These are phyloP conservation scores for Morpho achilles DNA, from an alignment of 2,888 invertebrate genomes.

Conservation along the genomic window DNA sequence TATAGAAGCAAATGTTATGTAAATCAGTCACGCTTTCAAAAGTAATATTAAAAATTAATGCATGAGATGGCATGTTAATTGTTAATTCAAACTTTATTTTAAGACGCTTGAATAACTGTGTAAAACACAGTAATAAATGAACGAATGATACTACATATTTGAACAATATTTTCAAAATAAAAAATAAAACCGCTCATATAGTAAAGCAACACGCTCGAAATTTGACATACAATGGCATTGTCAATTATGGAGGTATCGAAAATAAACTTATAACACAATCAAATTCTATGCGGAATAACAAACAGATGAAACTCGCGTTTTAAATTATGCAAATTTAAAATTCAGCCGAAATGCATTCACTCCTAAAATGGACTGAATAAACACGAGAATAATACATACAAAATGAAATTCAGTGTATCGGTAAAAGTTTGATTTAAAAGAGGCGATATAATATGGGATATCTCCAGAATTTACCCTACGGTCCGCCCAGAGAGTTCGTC, in stretches of 20 bases:
- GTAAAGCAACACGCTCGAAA: no score
- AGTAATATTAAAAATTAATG: no score
- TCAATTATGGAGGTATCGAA: constrained; percentile 17
- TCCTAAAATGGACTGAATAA: constrained; percentile 12
- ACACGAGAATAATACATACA: constrained; percentile 1
- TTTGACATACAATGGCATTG: background rate
- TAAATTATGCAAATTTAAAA: constrained; percentile 25
- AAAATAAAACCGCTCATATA: no score
- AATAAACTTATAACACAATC: constrained; percentile 13
- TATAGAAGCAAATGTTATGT: no score
- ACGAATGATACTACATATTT: no score
- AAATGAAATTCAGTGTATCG: constrained; percentile 3
- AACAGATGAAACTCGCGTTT: constrained; percentile 17
- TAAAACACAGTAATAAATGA: no score
- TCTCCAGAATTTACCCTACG: constrained; percentile 18
- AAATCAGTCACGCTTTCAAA: no score
- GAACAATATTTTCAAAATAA: no score
- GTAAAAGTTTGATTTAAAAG: constrained; percentile 8
- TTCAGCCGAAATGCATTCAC: constrained; percentile 17
- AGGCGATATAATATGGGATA: constrained; percentile 17
- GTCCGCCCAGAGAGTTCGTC: constrained; percentile 8
- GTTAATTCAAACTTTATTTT: no score
- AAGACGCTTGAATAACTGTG: no score
- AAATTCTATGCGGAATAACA: constrained; percentile 23
- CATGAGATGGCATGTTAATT: no score